These are phyloP conservation scores for Sarcophaga rosellei DNA, from an alignment of 2,888 invertebrate species.

Conservation along the genomic window DNA sequence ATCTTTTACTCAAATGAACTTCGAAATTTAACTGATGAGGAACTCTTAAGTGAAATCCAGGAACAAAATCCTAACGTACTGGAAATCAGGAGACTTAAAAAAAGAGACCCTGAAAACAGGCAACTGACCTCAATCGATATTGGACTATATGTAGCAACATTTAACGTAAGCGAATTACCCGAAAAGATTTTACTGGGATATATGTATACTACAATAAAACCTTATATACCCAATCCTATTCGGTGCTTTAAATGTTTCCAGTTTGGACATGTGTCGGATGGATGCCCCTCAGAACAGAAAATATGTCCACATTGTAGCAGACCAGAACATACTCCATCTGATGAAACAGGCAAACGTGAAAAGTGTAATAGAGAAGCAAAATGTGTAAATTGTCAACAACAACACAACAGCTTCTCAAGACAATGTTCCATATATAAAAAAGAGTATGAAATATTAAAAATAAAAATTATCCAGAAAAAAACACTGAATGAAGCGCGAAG, in stretches of 20 bases:
- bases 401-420: conserved; percentile 32
- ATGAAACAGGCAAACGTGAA: conserved; percentile 16
- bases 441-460: conserved; percentile 27
- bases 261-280: conserved; percentile 36
- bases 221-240: conserved; percentile 34
- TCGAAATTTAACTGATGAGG: background rate
- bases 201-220: conserved; percentile 4
- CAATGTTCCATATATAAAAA: conserved; percentile 15
- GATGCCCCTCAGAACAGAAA: conserved; percentile 23
- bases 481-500: conserved; percentile 28
- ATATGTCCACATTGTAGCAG: too few relatives aligned
- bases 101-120: conserved; percentile 18
- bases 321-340: conserved; percentile 23
- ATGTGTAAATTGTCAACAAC: conserved; percentile 43
- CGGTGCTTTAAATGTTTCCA: conserved; percentile 44
- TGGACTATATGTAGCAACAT: conserved; percentile 34
- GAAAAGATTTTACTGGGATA: background rate
- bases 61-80: background rate
- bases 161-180: conserved; percentile 13
- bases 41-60: conserved; percentile 18
- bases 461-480: conserved; percentile 31
- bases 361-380: conserved; percentile 37
- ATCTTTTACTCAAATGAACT: conserved; percentile 44
- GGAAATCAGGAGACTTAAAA: background rate
- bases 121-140: conserved; percentile 5